Conservation (phyloP, 1,140 invertebrate genomes). For the Drosophila equinoxialis region DNA sequence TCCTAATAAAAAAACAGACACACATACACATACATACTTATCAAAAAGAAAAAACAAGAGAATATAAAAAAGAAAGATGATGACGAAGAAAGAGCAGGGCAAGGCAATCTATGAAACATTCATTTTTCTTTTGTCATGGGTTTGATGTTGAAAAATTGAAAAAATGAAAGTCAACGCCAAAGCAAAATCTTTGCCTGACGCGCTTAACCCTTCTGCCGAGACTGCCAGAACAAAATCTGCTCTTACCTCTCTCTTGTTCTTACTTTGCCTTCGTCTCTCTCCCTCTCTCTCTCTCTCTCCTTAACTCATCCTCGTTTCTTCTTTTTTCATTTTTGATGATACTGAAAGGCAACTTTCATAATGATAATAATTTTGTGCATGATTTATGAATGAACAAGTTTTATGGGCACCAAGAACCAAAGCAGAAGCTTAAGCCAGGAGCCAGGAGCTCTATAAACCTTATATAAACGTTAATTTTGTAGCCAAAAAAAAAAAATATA, state of each 20-base stretch:
- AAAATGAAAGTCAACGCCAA: slow-evolving; percentile 68
- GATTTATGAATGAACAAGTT: slow-evolving; percentile 80
- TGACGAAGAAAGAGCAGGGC: slow-evolving; percentile 8
- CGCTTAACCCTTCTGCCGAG: slow-evolving; percentile 65
- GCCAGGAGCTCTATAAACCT: slow-evolving; percentile 50
- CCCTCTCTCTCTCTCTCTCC: no score
- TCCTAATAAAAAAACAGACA: slow-evolving; percentile 30
- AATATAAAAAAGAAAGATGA: slow-evolving; percentile 3
- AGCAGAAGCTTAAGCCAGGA: slow-evolving; percentile 18
- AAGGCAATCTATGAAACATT: slow-evolving; percentile 66
- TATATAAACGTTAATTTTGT: slow-evolving; percentile 74
- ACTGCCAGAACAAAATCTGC: slow-evolving; percentile 1
- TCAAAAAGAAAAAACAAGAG: neutral
- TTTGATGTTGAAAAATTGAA: slow-evolving; percentile 80
- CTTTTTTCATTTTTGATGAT: slow-evolving; percentile 50
- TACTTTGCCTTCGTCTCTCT: neutral
- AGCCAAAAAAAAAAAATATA: slow-evolving; percentile 30
- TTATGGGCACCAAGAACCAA: slow-evolving; percentile 61
- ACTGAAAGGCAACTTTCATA: slow-evolving; percentile 77
- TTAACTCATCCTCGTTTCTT: slow-evolving; percentile 10
- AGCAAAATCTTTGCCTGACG: slow-evolving; percentile 55
- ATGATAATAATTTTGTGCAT: slow-evolving; percentile 81
- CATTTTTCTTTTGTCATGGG: slow-evolving; percentile 75
- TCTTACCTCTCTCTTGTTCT: neutral
- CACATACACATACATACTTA: neutral